phyloP scores from a whole-genome alignment of 2,797 vertebrate genomes.

The Sylvilagus floridanus region DNA sequence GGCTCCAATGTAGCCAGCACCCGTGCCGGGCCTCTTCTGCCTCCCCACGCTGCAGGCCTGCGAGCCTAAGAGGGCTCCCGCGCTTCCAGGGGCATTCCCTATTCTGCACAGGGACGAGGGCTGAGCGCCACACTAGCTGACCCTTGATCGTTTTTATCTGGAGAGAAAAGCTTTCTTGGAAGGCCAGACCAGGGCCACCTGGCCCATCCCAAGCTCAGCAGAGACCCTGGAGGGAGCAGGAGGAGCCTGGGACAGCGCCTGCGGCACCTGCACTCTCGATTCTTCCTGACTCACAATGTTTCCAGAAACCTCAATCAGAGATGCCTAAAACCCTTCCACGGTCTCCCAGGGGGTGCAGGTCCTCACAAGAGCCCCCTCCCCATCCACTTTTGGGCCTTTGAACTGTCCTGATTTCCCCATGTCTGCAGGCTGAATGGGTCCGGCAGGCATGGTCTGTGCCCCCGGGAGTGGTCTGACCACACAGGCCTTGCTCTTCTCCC shows the following conservation, averaged over 20 bases:
- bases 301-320: not conserved
- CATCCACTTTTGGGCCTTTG: not conserved
- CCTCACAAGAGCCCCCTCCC: not conserved
- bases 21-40: not conserved
- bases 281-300: not conserved
- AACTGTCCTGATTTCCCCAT: not conserved
- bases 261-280: not conserved
- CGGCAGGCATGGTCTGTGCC: too few relatives aligned
- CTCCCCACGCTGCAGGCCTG: too few relatives aligned
- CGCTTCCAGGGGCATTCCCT: not conserved
- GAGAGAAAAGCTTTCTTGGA: not conserved
- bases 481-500: not conserved
- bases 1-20: not conserved
- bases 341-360: not conserved
- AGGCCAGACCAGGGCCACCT: not conserved
- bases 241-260: not conserved
- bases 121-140: not conserved
- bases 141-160: not conserved
- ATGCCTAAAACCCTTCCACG: not conserved
- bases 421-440: not conserved
- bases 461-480: accelerated
- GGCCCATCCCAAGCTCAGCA: not conserved
- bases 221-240: not conserved
- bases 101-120: not conserved
- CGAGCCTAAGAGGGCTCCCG: not conserved